Evolutionary conservation across 2,888 invertebrate species (phyloP).

Genomic region (Stratiomys singularior): DNA sequence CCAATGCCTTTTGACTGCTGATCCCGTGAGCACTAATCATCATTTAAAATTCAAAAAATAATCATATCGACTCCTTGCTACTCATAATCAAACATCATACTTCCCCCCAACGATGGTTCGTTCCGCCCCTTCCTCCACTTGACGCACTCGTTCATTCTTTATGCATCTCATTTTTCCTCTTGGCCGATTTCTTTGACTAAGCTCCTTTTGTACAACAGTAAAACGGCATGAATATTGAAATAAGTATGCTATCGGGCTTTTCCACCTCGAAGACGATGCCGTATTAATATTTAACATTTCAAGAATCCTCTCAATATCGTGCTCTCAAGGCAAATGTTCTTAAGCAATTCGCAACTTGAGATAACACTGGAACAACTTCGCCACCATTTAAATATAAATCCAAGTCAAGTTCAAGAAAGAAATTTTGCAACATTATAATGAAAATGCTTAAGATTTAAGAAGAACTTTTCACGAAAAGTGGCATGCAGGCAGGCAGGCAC

Average conservation of each 20-base stretch:
- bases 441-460: neutral
- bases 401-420: conserved; percentile 16
- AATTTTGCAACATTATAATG: conserved; percentile 13
- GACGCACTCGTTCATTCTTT: neutral
- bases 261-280: neutral
- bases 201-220: neutral
- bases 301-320: neutral
- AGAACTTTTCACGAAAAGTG: neutral
- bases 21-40: no score
- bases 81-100: no score
- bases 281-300: conserved; percentile 6
- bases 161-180: neutral
- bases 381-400: neutral
- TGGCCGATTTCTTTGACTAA: no score
- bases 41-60: no score
- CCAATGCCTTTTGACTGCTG: no score
- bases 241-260: neutral
- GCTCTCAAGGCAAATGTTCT: neutral
- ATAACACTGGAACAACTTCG: neutral
- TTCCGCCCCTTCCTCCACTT: no score
- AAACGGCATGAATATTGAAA: conserved; percentile 8
- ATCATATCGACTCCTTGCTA: no score
- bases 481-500: neutral
- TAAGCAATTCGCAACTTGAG: neutral
- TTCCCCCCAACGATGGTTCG: no score